Evolutionary conservation across 2,113 vertebrate genomes (phyloP).

Genomic region (Anser cygnoides): DNA sequence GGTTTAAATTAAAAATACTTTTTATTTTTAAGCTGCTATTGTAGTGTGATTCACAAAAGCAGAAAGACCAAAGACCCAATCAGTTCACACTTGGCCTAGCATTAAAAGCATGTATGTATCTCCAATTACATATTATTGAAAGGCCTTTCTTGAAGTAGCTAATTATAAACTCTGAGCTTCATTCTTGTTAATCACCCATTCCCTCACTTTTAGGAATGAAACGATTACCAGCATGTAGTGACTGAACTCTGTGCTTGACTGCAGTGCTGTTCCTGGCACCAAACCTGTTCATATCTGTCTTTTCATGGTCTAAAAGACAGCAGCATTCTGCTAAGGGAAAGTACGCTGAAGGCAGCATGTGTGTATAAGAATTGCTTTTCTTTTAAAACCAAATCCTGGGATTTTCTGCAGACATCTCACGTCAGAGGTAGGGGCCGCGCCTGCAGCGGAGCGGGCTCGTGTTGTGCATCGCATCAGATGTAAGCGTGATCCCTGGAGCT

Average conservation of each 20-base stretch:
- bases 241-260: neutral
- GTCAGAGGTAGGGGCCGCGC: neutral
- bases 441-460: neutral
- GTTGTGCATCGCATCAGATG: neutral
- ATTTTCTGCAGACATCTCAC: neutral
- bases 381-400: neutral
- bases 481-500: neutral
- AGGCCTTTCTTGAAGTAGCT: neutral
- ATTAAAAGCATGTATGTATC: neutral
- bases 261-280: neutral
- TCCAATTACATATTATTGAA: constrained; percentile 12
- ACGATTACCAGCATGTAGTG: neutral
- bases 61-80: constrained; percentile 30
- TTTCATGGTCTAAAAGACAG: neutral
- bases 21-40: neutral
- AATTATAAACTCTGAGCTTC: neutral
- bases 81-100: neutral
- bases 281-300: neutral
- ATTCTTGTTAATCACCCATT: neutral
- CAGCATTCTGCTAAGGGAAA: neutral
- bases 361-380: neutral
- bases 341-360: neutral
- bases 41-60: neutral
- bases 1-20: constrained; percentile 14
- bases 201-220: neutral